Evolutionary conservation across 1,140 invertebrate genomes (phyloP).

Genomic region (Conus betulinus): DNA sequence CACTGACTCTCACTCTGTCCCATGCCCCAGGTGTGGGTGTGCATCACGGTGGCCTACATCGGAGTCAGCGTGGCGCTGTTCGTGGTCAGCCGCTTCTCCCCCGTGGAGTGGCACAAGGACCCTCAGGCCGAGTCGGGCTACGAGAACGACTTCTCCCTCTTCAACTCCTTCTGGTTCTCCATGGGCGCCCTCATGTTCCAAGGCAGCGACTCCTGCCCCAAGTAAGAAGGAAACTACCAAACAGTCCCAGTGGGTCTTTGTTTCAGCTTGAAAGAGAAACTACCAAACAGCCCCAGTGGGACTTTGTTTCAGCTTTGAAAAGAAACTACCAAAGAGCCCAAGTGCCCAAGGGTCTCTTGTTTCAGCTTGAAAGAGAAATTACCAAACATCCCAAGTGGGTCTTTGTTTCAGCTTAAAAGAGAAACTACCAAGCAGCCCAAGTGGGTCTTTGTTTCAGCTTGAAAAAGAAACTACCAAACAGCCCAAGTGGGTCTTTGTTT

Average conservation of each 20-base stretch:
- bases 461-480: too few species aligned
- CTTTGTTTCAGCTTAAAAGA: too few species aligned
- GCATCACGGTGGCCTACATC: constrained; percentile 91
- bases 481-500: too few species aligned
- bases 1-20: too few species aligned
- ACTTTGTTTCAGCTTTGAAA: too few species aligned
- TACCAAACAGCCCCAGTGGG: too few species aligned
- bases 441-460: too few species aligned
- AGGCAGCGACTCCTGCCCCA: constrained; percentile 86
- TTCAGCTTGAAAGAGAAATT: too few species aligned
- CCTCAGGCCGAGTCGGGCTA: constrained; percentile 35
- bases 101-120: constrained; percentile 90
- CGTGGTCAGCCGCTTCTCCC: constrained; percentile 90
- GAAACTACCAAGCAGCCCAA: too few species aligned
- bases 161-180: constrained; percentile 88
- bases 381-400: too few species aligned
- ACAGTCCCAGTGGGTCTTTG: constrained; percentile 59
- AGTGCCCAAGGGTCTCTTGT: constrained; percentile 78
- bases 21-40: constrained; percentile 93
- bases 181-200: constrained; percentile 98
- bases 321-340: too few species aligned
- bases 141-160: constrained; percentile 87
- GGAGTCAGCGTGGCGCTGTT: constrained; percentile 96
- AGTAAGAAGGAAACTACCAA: constrained; percentile 46
- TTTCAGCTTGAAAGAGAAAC: too few species aligned